Percentiles rank a stretch among this genome's conserved stretches.
Evolutionary conservation across 2,888 invertebrate species (phyloP).

Genomic region (Nipponacmea schrenckii): DNA sequence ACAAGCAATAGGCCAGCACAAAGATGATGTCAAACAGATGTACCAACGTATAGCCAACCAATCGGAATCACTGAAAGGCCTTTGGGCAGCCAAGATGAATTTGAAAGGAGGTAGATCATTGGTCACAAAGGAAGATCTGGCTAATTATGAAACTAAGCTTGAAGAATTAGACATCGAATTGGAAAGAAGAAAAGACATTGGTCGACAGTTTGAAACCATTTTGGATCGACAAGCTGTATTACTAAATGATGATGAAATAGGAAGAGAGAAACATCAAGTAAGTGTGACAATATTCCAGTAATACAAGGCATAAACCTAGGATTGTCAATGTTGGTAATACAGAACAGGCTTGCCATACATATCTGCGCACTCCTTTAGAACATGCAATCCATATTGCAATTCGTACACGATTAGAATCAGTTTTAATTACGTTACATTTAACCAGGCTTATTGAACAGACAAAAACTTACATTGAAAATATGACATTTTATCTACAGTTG

Average conservation of each 20-base stretch:
- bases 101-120: slow-evolving; percentile 53
- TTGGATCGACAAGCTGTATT: slow-evolving; percentile 47
- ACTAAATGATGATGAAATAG: slow-evolving; percentile 52
- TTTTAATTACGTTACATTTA: too few species aligned
- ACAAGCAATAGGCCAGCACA: slow-evolving; percentile 59
- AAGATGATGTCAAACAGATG: slow-evolving; percentile 63
- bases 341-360: too few species aligned
- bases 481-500: too few species aligned
- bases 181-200: slow-evolving; percentile 58
- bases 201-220: slow-evolving; percentile 51
- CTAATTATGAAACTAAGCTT: slow-evolving; percentile 52
- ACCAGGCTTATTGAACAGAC: too few species aligned
- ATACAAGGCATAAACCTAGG: neutral
- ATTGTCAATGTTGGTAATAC: too few species aligned
- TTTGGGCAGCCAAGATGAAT: slow-evolving; percentile 66
- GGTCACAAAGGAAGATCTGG: slow-evolving; percentile 59
- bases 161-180: slow-evolving; percentile 58
- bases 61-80: slow-evolving; percentile 61
- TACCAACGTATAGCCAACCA: slow-evolving; percentile 62
- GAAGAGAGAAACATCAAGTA: slow-evolving; percentile 61
- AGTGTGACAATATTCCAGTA: neutral
- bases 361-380: too few species aligned
- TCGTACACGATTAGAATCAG: too few species aligned
- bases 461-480: too few species aligned
- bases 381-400: too few species aligned